Base-by-base conservation (phyloP, 2,113 vertebrate species). In the Toxostoma redivivum region DNA sequence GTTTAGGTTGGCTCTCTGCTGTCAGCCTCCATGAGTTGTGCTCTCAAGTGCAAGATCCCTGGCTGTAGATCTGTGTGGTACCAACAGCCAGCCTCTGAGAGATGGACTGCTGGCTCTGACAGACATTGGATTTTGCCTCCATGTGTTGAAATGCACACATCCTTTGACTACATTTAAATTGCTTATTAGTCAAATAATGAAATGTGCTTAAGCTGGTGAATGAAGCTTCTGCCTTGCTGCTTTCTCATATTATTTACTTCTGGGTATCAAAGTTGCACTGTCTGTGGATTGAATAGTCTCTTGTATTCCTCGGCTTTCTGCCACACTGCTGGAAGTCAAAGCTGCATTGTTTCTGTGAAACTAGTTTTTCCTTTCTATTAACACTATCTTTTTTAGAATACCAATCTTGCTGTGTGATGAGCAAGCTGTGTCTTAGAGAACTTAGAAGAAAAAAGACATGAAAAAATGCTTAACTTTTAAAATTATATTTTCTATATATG, bases 121-220 rank as follows among this genome's bases (percentile, higher is more conserved):
- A 67, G 12, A 33, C 4, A 0, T 6, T 0, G 1, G 40, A 24
- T 53, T 81, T 90, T 60, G 23, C 54, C 31, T 80, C 16, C 11
- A 5, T 20, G 10, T 2, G 3, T 40, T 53, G 67, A 80, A 92
- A 51, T 20, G 56, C 21, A 22, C 35, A 0, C 24, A 13, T 12
- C 8, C 20, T 35, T 78, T 42, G 23, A 7, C 30, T 51, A 3
- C 8, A 5, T 69, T 81, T 60, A 27, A 58, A 42, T 54, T 23
- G 12, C 10, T 56, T 47, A 47, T 27, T 31, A 45, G 42, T 77
- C n/a, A 62, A n/a, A n/a, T 38, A 54, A 35, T 30, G 42, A 28
- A 27, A 54, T 53, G 19, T 47, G 18, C 51, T 64, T 33, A 15
- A 65, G 17, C 23, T 81, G 61, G 38, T 51, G 61, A 74, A 51